A percentile compares a stretch with the other conserved stretches of the same genome.
phyloP scores from a whole-genome alignment of 1,140 invertebrate genomes.

The Yoshiicerus persimilis region DNA sequence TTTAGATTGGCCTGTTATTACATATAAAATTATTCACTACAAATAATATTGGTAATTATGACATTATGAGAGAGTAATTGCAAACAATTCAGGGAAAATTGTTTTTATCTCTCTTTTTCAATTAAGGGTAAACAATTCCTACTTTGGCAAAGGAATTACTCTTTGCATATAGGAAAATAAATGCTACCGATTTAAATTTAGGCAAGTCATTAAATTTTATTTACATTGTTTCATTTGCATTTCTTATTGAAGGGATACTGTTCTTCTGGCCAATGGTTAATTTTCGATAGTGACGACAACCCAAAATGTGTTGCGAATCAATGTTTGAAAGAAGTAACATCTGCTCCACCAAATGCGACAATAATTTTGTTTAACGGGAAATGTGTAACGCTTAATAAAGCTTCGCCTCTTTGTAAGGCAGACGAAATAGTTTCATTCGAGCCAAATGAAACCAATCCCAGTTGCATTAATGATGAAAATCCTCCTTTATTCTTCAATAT shows the following conservation, averaged over 20 bases:
- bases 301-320: not conserved
- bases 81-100: too few species aligned
- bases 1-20: too few species aligned
- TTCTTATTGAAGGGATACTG: constrained; percentile 21
- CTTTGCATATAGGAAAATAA: too few species aligned
- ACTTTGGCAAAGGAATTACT: too few species aligned
- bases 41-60: too few species aligned
- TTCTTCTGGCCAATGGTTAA: constrained; percentile 15
- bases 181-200: too few species aligned
- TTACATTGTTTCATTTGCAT: too few species aligned
- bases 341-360: not conserved
- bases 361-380: constrained; percentile 6
- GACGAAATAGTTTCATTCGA: not conserved
- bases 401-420: not conserved
- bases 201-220: too few species aligned
- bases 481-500: not conserved
- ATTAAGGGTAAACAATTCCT: too few species aligned
- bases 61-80: too few species aligned
- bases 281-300: not conserved
- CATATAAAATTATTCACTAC: too few species aligned
- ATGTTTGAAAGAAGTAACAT: not conserved
- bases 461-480: not conserved
- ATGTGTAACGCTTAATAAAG: not conserved
- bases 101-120: too few species aligned
- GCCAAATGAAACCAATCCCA: not conserved